Evolutionary conservation across 2,113 vertebrate genomes (phyloP).

Genomic region (Pelodiscus sinensis): DNA sequence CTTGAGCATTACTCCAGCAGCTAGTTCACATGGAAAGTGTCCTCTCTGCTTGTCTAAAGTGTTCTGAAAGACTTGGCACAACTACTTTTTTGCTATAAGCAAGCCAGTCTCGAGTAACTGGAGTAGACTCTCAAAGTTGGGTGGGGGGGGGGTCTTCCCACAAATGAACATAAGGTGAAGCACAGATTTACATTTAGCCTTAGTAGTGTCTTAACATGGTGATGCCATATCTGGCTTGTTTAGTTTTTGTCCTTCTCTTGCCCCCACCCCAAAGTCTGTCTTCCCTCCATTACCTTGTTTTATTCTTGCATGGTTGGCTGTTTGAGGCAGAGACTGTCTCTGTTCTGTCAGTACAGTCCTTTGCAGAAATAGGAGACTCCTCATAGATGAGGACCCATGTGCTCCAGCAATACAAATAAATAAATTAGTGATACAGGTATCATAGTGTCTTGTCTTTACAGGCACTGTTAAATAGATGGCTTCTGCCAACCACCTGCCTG

Average conservation of each 20-base stretch:
- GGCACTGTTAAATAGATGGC: not conserved
- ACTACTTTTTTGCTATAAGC: no score
- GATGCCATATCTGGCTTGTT: not conserved
- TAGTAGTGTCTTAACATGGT: not conserved
- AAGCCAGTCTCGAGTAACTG: not conserved
- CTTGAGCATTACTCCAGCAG: not conserved
- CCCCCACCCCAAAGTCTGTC: no score
- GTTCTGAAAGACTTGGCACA: no score
- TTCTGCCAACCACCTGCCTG: not conserved
- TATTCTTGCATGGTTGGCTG: not conserved
- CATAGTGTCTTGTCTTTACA: not conserved
- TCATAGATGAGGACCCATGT: not conserved
- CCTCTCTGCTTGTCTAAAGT: not conserved
- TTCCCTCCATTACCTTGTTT: no score
- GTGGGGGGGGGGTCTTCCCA: not conserved
- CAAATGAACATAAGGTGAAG: not conserved
- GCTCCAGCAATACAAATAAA: not conserved
- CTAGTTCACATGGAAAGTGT: rapidly evolving
- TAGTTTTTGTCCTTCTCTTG: not conserved
- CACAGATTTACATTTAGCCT: no score
- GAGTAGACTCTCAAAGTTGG: not conserved
- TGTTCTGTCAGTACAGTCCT: not conserved
- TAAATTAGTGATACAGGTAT: no score
- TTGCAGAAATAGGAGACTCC: not conserved
- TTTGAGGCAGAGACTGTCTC: not conserved